phyloP scores from a whole-genome alignment of 2,888 invertebrate species.

The Ophion obscuratus region DNA sequence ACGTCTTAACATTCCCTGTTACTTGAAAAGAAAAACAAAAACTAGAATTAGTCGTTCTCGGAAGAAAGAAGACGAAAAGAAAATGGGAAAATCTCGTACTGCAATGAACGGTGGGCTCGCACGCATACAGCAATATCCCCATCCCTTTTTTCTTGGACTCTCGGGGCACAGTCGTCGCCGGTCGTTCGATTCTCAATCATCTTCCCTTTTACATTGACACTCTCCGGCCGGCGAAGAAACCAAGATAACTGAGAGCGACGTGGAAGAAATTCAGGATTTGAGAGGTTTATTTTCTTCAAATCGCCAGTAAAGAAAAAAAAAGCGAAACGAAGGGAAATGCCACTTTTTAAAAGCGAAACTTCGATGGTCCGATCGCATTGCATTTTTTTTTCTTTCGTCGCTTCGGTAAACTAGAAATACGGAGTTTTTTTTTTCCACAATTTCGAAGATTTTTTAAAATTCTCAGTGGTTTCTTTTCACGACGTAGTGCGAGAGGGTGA shows the following conservation, averaged over 20 bases:
- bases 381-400: conserved; percentile 11
- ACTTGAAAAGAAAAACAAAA: conserved; percentile 35
- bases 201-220: conserved; percentile 42
- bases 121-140: background rate
- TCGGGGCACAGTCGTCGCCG: conserved; percentile 9
- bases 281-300: conserved; percentile 19
- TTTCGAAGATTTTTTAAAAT: conserved; percentile 17
- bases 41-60: conserved; percentile 24
- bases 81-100: conserved; percentile 53
- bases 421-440: conserved; percentile 8
- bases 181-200: conserved; percentile 42
- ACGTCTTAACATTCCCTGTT: conserved; percentile 56
- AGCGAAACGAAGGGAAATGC: conserved; percentile 10
- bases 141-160: conserved; percentile 4
- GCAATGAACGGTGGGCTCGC: background rate
- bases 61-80: conserved; percentile 20
- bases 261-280: conserved; percentile 5
- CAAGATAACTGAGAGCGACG: conserved; percentile 3
- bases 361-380: conserved; percentile 25
- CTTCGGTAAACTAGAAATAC: background rate
- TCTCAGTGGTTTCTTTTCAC: conserved; percentile 44
- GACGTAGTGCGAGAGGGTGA: conserved; percentile 25
- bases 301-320: conserved; percentile 3
- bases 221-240: conserved; percentile 15
- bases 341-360: conserved; percentile 29